phyloP scores from a whole-genome alignment of 2,113 vertebrate genomes.

The Platycercus adscitus region DNA sequence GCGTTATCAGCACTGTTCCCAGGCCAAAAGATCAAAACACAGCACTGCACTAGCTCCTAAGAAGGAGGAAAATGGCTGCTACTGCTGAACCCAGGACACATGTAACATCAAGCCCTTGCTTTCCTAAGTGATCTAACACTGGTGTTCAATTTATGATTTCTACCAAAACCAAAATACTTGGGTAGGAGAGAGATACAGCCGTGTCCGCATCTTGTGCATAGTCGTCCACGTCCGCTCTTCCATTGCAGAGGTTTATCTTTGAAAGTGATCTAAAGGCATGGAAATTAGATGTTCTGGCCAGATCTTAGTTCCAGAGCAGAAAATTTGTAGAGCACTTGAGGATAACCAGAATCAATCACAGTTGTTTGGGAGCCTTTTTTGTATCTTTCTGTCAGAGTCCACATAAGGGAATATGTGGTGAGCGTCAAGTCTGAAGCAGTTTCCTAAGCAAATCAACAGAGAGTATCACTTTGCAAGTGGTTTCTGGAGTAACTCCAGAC shows the following conservation, averaged over 20 bases:
- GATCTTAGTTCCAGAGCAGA: background rate
- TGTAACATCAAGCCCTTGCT: background rate
- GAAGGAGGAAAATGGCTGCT: no score
- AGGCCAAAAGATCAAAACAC: no score
- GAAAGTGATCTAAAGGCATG: background rate
- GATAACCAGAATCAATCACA: background rate
- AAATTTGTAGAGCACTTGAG: background rate
- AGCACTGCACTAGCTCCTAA: no score
- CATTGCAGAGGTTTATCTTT: background rate
- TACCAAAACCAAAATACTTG: background rate
- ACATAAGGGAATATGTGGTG: background rate
- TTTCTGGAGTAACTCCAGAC: background rate
- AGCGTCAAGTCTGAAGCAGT: background rate
- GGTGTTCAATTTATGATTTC: background rate
- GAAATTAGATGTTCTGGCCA: background rate
- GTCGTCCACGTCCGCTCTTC: background rate
- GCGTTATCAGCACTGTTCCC: no score
- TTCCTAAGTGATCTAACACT: background rate
- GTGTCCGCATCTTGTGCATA: background rate
- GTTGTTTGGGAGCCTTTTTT: background rate
- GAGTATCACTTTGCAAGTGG: background rate
- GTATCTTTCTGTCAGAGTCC: background rate
- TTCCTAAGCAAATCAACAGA: background rate
- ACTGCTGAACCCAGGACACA: no score
- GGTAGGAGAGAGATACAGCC: background rate